Percentiles rank a stretch among this genome's conserved stretches.
Evolutionary conservation across 2,113 vertebrate genomes (phyloP).

Genomic region (Melospiza georgiana): DNA sequence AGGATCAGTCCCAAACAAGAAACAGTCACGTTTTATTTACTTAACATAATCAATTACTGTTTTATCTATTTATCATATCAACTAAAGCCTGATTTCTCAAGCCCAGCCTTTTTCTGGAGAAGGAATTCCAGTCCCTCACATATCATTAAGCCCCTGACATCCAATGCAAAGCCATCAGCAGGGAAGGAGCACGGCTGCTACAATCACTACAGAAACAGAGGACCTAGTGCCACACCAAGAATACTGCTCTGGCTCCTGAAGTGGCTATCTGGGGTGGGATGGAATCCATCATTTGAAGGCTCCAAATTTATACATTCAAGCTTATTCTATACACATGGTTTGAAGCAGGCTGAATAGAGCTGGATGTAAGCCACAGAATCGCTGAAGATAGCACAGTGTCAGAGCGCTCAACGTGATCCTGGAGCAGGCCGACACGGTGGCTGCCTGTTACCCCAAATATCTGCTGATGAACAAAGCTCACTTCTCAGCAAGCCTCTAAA

Average conservation of each 20-base stretch:
- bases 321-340: background rate
- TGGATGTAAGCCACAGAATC: background rate
- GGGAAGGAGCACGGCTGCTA: background rate
- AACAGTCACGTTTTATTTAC: background rate
- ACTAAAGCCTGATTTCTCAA: background rate
- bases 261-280: background rate
- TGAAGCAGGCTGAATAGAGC: background rate
- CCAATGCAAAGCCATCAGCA: background rate
- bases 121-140: background rate
- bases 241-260: background rate
- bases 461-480: background rate
- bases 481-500: background rate
- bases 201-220: background rate
- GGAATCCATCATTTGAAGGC: background rate
- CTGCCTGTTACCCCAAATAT: background rate
- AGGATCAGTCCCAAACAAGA: background rate
- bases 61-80: background rate
- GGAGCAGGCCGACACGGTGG: rapidly evolving
- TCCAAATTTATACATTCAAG: background rate
- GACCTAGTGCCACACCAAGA: background rate
- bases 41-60: background rate
- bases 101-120: background rate
- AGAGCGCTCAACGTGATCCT: background rate
- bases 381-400: background rate
- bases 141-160: background rate